Conservation (phyloP, 1,140 invertebrate genomes). For the Phocides pigmalion region DNA sequence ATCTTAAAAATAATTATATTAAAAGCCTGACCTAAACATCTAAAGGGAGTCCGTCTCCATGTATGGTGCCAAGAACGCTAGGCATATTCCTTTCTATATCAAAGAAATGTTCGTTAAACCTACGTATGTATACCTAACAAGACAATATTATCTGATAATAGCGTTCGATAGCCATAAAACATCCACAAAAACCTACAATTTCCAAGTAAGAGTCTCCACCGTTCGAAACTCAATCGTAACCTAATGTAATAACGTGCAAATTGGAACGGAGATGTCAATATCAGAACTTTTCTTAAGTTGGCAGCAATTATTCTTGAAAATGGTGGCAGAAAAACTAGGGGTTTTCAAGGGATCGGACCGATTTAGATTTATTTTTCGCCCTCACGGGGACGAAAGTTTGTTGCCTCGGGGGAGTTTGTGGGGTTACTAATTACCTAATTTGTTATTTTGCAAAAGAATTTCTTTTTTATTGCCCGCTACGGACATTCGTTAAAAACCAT, state of each 20-base stretch:
- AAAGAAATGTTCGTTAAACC: no score
- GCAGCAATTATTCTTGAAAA: slow-evolving; percentile 72
- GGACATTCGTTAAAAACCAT: no score
- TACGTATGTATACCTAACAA: no score
- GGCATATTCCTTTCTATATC: no score
- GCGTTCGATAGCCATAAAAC: slow-evolving; percentile 3
- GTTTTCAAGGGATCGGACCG: slow-evolving; percentile 76
- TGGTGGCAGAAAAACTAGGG: slow-evolving; percentile 72
- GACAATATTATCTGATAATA: not conserved
- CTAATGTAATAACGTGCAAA: slow-evolving; percentile 32
- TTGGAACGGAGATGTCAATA: slow-evolving; percentile 8
- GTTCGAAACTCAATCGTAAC: slow-evolving; percentile 25
- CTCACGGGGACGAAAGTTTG: slow-evolving; percentile 55
- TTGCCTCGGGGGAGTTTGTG: slow-evolving; percentile 46
- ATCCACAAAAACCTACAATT: slow-evolving; percentile 3
- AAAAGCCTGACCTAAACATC: no score
- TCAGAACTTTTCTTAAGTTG: slow-evolving; percentile 60
- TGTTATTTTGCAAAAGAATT: slow-evolving; percentile 9
- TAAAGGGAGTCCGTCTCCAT: no score
- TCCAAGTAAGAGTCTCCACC: slow-evolving; percentile 8
- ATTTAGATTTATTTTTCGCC: slow-evolving; percentile 81
- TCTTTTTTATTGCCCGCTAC: not conserved
- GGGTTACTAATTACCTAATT: slow-evolving; percentile 29
- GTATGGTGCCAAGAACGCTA: no score
- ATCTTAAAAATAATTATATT: no score